Evolutionary conservation across 2,888 invertebrate species (phyloP).

Genomic region (Tholera decimalis): DNA sequence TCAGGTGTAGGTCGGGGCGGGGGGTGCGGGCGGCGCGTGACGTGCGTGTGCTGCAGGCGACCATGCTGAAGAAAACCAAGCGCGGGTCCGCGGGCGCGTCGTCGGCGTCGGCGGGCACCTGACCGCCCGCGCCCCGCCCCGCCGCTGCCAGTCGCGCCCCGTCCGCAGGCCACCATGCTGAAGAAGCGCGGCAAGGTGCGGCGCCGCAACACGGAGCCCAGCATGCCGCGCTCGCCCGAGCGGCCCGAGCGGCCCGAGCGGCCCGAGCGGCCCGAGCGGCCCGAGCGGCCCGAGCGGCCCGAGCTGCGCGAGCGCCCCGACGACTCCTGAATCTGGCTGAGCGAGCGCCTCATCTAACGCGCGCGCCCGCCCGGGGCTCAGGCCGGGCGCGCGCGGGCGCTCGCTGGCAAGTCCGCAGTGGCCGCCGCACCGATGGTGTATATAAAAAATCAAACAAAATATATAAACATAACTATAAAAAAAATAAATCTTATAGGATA

Average conservation of each 20-base stretch:
- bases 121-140: conserved; percentile 74
- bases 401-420: conserved; percentile 71
- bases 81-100: conserved; percentile 97
- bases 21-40: conserved; percentile 67
- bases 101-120: conserved; percentile 90
- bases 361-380: conserved; percentile 87
- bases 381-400: conserved; percentile 83
- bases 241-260: conserved; percentile 83
- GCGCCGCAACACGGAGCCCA: conserved; percentile 97
- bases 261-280: conserved; percentile 80
- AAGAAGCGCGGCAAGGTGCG: conserved; percentile 99
- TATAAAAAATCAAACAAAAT: conserved; percentile 72
- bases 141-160: conserved; percentile 76
- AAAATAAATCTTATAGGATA: conserved; percentile 82
- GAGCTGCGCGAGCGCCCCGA: conserved; percentile 80
- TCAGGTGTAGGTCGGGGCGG: conserved; percentile 61
- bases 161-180: conserved; percentile 99
- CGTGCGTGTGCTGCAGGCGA: conserved; percentile 95
- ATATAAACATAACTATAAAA: conserved; percentile 74
- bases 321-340: conserved; percentile 94
- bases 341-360: conserved; percentile 93
- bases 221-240: conserved; percentile 91
- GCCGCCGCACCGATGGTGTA: conserved; percentile 72
- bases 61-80: conserved; percentile 99
- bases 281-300: conserved; percentile 78